Base-by-base conservation (phyloP, 2,888 invertebrate genomes). In the Athalia circularis region DNA sequence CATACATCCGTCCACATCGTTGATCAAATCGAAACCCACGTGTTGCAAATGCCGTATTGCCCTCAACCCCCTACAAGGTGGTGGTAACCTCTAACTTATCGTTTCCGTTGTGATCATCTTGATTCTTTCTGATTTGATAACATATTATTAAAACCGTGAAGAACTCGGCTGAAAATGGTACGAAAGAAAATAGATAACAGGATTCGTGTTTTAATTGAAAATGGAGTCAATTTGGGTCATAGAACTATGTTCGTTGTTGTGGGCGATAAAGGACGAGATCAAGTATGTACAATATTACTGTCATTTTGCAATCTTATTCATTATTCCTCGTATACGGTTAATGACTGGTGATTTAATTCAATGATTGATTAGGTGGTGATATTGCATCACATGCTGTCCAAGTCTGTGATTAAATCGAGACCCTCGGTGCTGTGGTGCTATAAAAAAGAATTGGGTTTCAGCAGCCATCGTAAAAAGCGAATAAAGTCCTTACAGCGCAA, bases 361-460 rank as follows among this genome's bases (percentile, higher is more conserved):
- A 29, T 29, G 29, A 70, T 47, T 78, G 50, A 78, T 80, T 75
- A 98, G 97, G 96, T 99, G 11, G 98, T 98, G 5, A 97, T 99
- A 88, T 92, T 99, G 4, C 99, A 99, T 92, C 99, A 99, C 88
- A 98, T 99, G 94, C 91, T 99, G 65, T 95, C 98, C 0, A 99
- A 99, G 91, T 96, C 99, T 0, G 94, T 95, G 72, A 95, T 99
- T 0, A 97, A 97, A 91, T 95, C 98, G 0, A 93, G 99, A 61
- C 99, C 99, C 0, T 95, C 95, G 64, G 98, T 99, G 0, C 91
- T 99, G 8, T 99, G 99, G 99, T 99, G 99, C 90, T 99, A 99
- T 90, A 99, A 99, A 93, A 99, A 94, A 81, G 92, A 92, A 81
- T 86, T 92, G 61, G 92, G 92, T 0, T 92, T 92, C 82, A 92